Percentiles rank a stretch among this genome's conserved stretches.
These are phyloP conservation scores for Iselma pallidipennis DNA, from an alignment of 2,888 invertebrate species.

Conservation along the genomic window DNA sequence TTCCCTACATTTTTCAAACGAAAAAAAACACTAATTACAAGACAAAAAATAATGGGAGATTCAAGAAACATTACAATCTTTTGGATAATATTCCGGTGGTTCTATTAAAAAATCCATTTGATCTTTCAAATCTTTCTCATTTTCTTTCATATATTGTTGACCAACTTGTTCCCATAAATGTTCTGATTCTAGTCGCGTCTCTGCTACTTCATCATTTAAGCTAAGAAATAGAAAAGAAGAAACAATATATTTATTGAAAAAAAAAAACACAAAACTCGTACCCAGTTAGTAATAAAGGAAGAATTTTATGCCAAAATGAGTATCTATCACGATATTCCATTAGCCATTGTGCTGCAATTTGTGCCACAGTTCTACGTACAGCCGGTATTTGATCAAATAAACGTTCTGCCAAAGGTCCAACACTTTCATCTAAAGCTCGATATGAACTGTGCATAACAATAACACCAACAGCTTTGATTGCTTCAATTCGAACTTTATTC, in stretches of 20 bases:
- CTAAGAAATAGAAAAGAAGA: no score
- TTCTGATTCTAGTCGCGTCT: constrained; percentile 67
- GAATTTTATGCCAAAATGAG: constrained; percentile 83
- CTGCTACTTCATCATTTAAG: constrained; percentile 78
- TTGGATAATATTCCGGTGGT: constrained; percentile 74
- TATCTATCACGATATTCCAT: constrained; percentile 81
- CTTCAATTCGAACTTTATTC: constrained; percentile 75
- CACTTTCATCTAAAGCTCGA: constrained; percentile 63
- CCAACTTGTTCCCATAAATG: constrained; percentile 76
- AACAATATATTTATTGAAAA: constrained; percentile 6
- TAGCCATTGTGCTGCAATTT: constrained; percentile 79
- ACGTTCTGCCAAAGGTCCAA: constrained; percentile 82
- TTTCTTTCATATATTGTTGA: constrained; percentile 79
- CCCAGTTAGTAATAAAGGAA: constrained; percentile 85
- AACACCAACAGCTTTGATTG: constrained; percentile 73
- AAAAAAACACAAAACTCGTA: constrained; percentile 45
- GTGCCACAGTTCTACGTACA: constrained; percentile 77
- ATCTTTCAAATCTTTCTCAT: constrained; percentile 85
- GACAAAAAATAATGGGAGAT: background rate
- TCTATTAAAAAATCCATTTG: constrained; percentile 75
- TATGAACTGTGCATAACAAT: constrained; percentile 57
- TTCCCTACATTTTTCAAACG: constrained; percentile 56
- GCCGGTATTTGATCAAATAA: constrained; percentile 82
- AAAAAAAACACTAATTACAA: background rate
- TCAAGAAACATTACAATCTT: constrained; percentile 55